Percentiles rank a stretch among this genome's conserved stretches.
phyloP scores from a whole-genome alignment of 2,888 invertebrate genomes.

The Xestoiulus laeticollis region DNA sequence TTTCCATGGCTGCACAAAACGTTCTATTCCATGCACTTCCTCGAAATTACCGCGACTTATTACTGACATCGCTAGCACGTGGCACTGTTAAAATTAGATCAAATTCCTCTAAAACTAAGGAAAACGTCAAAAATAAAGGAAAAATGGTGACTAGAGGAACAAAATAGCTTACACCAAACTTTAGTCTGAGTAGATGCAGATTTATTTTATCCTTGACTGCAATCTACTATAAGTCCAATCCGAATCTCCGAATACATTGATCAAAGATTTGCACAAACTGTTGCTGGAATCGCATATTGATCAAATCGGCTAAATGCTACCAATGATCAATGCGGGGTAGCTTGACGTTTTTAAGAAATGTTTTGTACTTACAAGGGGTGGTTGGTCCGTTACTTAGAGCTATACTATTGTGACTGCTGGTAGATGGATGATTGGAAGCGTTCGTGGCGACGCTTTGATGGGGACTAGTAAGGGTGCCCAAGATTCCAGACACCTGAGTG shows the following conservation, averaged over 20 bases:
- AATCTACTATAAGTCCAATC: neutral
- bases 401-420: constrained; percentile 42
- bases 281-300: too few species aligned
- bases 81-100: neutral
- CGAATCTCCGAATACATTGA: neutral
- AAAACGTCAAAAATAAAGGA: neutral
- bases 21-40: neutral
- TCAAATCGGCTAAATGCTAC: too few species aligned
- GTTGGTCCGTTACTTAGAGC: constrained; percentile 51
- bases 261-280: neutral
- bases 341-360: neutral
- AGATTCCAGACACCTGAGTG: constrained; percentile 46
- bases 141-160: neutral
- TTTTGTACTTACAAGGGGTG: constrained; percentile 46
- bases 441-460: constrained; percentile 22
- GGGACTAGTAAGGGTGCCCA: constrained; percentile 51
- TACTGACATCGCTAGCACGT: too few species aligned
- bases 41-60: neutral
- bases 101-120: neutral
- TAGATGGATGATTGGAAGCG: constrained; percentile 47
- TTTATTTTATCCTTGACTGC: too few species aligned
- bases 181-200: too few species aligned
- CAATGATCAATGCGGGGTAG: too few species aligned
- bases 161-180: neutral
- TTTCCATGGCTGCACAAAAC: neutral